Base-by-base conservation (phyloP, 2,888 invertebrate genomes). In the Tetanocera ferruginea region DNA sequence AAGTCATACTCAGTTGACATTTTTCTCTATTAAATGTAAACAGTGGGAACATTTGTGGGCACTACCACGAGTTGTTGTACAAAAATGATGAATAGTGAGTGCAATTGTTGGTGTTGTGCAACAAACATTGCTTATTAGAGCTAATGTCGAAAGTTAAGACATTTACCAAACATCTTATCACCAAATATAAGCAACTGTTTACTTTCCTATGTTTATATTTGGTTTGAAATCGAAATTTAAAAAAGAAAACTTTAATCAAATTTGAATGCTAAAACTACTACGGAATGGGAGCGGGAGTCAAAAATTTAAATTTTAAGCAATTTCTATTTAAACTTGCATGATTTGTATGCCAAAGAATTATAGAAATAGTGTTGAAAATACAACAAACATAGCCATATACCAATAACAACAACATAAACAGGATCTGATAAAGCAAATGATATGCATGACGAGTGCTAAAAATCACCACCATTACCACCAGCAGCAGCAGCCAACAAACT, bases 391-490 rank as follows among this genome's bases (percentile, higher is more conserved):
- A 72, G 19, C 6, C 28, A 60, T 28, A 3, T 11, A 19, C 28
- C 19, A 57, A 34, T 2, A 57, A 60, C 23, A 37, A 60, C 9
- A 49, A 49, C 19, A 49, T 19, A 31, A 66, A 66, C 51, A 74
- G 74, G 64, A 66, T 74, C 74, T 51, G 74, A 74, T 74, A 64
- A 64, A 74, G 23, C 31, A 64, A 74, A 74, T 74, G 74, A 74
- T 74, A 74, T 74, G 64, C 74, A 74, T 19, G 74, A 74, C 51
- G 74, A 52, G 72, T 34, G 72, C 72, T 55, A 71, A 57, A 71
- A 57, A 67, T 28, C 19, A 49, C 5, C 70, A 52, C 28, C 49
- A 5, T n/a, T 3, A 52, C 52, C 57, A 51, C 31, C 70, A 34
- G 55, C 31, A 23, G 37, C 37, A 57, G 28, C 25, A 73, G 9